Evolutionary conservation across 2,113 vertebrate species (phyloP).

Genomic region (Nothoprocta pentlandii): DNA sequence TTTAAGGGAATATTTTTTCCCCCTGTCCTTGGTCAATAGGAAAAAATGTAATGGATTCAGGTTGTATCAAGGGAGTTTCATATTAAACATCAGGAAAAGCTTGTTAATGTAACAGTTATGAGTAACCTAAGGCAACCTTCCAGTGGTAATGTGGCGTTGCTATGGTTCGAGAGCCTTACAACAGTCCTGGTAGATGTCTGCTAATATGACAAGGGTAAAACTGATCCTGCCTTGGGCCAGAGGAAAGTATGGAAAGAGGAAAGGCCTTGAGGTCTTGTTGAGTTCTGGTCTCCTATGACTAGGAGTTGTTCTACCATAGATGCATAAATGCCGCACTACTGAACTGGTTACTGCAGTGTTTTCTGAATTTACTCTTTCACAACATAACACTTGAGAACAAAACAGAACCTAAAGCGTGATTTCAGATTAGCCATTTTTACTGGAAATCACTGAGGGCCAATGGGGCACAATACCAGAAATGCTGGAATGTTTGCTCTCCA

Average conservation of each 20-base stretch:
- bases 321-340: accelerated
- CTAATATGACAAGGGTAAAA: accelerated
- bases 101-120: not conserved
- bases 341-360: not conserved
- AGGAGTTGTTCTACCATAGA: accelerated
- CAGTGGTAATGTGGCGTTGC: not conserved
- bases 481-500: not conserved
- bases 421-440: not conserved
- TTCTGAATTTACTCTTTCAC: not conserved
- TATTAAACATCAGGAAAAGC: not conserved
- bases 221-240: not conserved
- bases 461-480: not conserved
- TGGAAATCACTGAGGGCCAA: not conserved
- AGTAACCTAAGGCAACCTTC: not conserved
- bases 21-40: not conserved
- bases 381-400: not conserved
- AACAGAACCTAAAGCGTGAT: not conserved
- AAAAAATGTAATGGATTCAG: not conserved
- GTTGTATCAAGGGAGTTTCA: not conserved
- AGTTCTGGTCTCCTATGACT: not conserved
- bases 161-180: accelerated
- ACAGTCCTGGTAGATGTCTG: not conserved
- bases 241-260: not conserved
- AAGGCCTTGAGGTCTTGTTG: not conserved
- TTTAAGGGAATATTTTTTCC: not conserved